These are phyloP conservation scores for Deroptyus accipitrinus DNA, from an alignment of 2,113 vertebrate genomes.

Conservation along the genomic window DNA sequence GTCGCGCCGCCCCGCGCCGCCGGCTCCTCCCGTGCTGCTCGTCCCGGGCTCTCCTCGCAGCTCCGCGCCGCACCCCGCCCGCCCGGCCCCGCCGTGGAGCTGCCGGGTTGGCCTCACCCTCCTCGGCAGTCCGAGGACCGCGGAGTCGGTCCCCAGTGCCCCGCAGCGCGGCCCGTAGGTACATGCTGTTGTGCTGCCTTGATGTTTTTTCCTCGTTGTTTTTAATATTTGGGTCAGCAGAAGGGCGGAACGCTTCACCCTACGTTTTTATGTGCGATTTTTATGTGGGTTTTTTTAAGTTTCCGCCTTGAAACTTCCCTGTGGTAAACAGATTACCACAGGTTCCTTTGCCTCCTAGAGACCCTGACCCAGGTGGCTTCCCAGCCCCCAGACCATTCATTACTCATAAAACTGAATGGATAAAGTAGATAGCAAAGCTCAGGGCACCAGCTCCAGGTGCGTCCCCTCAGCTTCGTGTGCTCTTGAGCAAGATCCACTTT, in stretches of 20 bases:
- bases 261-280: neutral
- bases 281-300: neutral
- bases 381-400: rapidly evolving
- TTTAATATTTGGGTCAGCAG: too few species aligned
- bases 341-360: rapidly evolving
- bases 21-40: neutral
- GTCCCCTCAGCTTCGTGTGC: neutral
- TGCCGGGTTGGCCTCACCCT: neutral
- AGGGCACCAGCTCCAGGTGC: neutral
- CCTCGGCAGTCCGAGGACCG: neutral
- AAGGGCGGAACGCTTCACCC: neutral
- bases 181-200: rapidly evolving
- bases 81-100: neutral
- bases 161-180: neutral
- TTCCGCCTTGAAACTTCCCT: neutral
- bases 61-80: neutral
- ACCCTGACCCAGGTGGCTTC: neutral
- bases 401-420: too few species aligned
- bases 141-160: neutral
- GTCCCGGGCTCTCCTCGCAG: neutral
- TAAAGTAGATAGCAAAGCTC: neutral
- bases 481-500: neutral
- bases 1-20: too few species aligned
- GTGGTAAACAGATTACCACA: rapidly evolving
- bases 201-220: neutral